These are phyloP conservation scores for Meandrina meandrites DNA, from an alignment of 92 coral and sea anemone species.

Conservation along the genomic window DNA sequence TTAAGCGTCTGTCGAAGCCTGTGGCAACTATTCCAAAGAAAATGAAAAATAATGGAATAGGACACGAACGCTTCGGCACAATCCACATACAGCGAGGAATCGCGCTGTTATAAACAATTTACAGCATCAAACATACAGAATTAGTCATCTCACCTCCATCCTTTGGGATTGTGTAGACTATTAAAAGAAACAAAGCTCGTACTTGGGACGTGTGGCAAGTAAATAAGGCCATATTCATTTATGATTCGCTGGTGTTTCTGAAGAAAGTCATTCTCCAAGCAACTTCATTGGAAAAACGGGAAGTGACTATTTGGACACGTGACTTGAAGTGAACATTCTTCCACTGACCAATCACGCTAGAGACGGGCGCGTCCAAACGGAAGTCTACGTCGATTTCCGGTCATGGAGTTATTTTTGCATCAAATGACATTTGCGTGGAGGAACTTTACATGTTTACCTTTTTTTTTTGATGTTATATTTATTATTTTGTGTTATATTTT, in stretches of 20 bases:
- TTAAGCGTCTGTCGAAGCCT: neutral
- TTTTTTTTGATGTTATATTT: too few species aligned
- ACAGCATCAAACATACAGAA: neutral
- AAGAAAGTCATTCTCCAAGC: neutral
- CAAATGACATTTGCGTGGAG: neutral
- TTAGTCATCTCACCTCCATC: neutral
- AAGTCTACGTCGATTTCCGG: slow-evolving; percentile 24
- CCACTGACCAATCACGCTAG: slow-evolving; percentile 7
- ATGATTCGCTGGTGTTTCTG: neutral
- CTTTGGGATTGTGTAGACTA: neutral
- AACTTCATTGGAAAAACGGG: neutral
- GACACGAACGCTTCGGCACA: neutral
- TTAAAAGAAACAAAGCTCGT: neutral
- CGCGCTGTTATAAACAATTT: neutral
- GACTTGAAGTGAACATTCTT: slow-evolving; percentile 49
- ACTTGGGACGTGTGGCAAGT: neutral
- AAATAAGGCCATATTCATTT: slow-evolving; percentile 1
- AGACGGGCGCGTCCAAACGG: slow-evolving; percentile 36
- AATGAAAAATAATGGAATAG: neutral
- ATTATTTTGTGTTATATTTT: too few species aligned
- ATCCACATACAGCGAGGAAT: neutral
- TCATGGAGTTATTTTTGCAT: neutral
- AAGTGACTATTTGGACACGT: slow-evolving; percentile 68
- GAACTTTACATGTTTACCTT: neutral
- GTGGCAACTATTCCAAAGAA: neutral